Conservation (phyloP, 2,797 vertebrate genomes). For the Rhinatrema bivittatum region DNA sequence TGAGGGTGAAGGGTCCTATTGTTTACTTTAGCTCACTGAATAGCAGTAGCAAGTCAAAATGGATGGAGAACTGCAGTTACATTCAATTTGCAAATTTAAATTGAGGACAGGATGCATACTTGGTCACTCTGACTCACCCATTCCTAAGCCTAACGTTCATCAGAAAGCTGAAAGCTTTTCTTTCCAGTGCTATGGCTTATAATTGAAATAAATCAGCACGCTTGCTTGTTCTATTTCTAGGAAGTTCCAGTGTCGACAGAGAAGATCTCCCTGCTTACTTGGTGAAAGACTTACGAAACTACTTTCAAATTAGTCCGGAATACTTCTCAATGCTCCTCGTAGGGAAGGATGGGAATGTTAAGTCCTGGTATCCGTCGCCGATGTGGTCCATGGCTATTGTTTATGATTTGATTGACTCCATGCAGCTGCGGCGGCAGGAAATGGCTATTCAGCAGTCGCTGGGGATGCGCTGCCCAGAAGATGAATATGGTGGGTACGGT, state of each 20-base stretch:
- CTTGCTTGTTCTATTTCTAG: conserved; percentile 45
- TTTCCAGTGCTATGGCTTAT: too few relatives aligned
- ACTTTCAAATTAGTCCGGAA: conserved; percentile 94
- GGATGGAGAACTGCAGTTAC: too few relatives aligned
- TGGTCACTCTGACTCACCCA: too few relatives aligned
- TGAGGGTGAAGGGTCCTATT: too few relatives aligned
- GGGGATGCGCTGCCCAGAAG: conserved; percentile 94
- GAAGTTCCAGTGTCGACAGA: conserved; percentile 84
- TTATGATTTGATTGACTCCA: conserved; percentile 95
- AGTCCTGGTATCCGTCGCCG: conserved; percentile 96
- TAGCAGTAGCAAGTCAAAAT: too few relatives aligned
- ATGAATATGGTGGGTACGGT: conserved; percentile 91
- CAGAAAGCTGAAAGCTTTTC: too few relatives aligned
- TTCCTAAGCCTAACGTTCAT: too few relatives aligned
- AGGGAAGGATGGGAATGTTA: conserved; percentile 95
- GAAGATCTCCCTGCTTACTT: conserved; percentile 79
- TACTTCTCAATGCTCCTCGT: conserved; percentile 98
- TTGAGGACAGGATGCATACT: too few relatives aligned
- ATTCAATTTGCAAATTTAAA: too few relatives aligned
- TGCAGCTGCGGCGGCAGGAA: conserved; percentile 95
- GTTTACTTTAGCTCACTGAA: too few relatives aligned
- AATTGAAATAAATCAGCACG: too few relatives aligned
- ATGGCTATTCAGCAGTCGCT: conserved; percentile 97
- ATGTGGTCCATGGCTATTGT: conserved; percentile 98
- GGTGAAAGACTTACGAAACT: conserved; percentile 94